These are phyloP conservation scores for Conistra vaccinii DNA, from an alignment of 2,888 invertebrate genomes.

Conservation along the genomic window DNA sequence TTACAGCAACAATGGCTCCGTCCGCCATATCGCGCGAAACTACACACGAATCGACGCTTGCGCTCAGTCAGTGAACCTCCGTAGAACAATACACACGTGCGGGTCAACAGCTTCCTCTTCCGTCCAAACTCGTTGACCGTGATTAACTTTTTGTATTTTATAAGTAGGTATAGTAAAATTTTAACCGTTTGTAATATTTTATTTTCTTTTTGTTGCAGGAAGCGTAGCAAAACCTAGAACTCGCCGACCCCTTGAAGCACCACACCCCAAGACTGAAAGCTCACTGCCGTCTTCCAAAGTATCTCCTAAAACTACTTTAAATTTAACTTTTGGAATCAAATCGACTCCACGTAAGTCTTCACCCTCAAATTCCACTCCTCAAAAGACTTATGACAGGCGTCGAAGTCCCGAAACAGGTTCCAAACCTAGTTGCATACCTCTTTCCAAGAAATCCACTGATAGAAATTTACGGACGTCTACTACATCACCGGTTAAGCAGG, in stretches of 20 bases:
- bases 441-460: constrained; percentile 83
- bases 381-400: constrained; percentile 81
- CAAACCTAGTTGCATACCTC: constrained; percentile 87
- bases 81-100: constrained; percentile 82
- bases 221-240: constrained; percentile 81
- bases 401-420: constrained; percentile 79
- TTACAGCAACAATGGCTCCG: constrained; percentile 78
- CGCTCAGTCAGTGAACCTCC: constrained; percentile 84
- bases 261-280: constrained; percentile 86
- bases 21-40: constrained; percentile 79
- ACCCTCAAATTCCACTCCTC: constrained; percentile 71
- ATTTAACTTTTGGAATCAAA: constrained; percentile 83
- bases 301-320: constrained; percentile 85
- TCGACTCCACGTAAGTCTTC: constrained; percentile 79
- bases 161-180: constrained; percentile 10
- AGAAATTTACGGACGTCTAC: constrained; percentile 79
- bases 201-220: constrained; percentile 84
- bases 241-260: constrained; percentile 84
- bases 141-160: constrained; percentile 54
- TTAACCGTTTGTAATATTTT: constrained; percentile 38
- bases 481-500: constrained; percentile 83
- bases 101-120: constrained; percentile 83
- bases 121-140: constrained; percentile 67
- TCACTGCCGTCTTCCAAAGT: constrained; percentile 88
- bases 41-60: constrained; percentile 78